Conservation (phyloP, 1,140 invertebrate genomes). For the Drepana arcuata region DNA sequence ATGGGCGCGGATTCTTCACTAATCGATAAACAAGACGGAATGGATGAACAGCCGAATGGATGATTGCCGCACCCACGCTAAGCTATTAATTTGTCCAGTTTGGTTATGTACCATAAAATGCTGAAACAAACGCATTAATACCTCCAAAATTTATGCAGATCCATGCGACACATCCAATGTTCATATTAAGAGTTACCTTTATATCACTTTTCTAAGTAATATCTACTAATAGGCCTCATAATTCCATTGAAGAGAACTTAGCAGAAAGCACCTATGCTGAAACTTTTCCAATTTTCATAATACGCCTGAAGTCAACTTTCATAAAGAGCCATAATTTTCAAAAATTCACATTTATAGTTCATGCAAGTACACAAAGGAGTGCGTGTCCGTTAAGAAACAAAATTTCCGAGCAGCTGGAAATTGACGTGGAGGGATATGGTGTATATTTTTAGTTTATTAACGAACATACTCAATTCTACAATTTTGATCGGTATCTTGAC, state of each 20-base stretch:
- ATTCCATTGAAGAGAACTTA: too few species aligned
- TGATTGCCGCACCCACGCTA: conserved; percentile 43
- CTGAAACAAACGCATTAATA: conserved; percentile 15
- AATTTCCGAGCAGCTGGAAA: conserved; percentile 33
- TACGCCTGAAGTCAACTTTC: conserved; percentile 21
- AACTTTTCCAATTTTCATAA: conserved; percentile 20
- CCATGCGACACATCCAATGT: too few species aligned
- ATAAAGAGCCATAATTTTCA: conserved; percentile 30
- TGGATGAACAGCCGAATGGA: conserved; percentile 41
- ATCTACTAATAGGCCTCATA: too few species aligned
- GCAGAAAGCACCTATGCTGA: background rate
- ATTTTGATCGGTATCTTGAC: conserved; percentile 21
- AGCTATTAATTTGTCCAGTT: conserved; percentile 38
- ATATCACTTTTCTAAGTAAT: too few species aligned
- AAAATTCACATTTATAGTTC: conserved; percentile 30
- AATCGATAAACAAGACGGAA: conserved; percentile 62
- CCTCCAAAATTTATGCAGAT: conserved; percentile 6
- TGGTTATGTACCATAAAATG: conserved; percentile 37
- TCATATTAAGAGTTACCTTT: too few species aligned
- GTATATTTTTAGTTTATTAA: conserved; percentile 37
- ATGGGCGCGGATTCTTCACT: conserved; percentile 62
- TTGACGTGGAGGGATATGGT: conserved; percentile 29
- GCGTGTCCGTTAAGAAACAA: conserved; percentile 30
- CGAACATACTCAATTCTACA: too few species aligned
- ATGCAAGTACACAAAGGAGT: too few species aligned